Evolutionary conservation across 2,888 invertebrate species (phyloP), one percentile per base, ranked within the genome.

Genomic region (Rhopalosiphum nymphaeae): DNA sequence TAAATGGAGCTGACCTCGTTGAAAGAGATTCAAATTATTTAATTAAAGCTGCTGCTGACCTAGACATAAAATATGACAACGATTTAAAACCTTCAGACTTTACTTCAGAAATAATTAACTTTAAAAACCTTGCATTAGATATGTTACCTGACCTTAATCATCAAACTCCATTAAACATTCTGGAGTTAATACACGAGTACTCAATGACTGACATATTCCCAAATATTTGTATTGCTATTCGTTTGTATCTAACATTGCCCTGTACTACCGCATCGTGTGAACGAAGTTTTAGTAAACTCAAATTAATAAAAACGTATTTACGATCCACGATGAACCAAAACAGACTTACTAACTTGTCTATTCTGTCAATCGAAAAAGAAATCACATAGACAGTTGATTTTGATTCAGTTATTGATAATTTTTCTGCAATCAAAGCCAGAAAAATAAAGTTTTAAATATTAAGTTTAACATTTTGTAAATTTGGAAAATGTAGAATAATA

Each of bases 361-460:
- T 87, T 49, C 25, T 88, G 25, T 49, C 88, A 29, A 88, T 88
- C 9, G 88, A 88, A 88, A 88, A 88, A n/a, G 88, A 88, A 10
- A 88, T 88, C n/a, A 49, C 49, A 29, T 53, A 88, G 86, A 56
- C 56, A 56, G 56, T 56, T 56, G 56, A 21, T 56, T 56, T 56
- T 56, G 21, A 56, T 56, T 56, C 56, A 56, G 16, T 56, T 56
- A 56, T 56, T 56, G 56, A 56, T 56, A 16, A 86, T 86, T 36
- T 25, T 85, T 85, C 42, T 88, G 56, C 88, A 21, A 53, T 88
- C 88, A 88, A 88, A 88, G 53, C 88, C 88, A 56, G 88, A 36
- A 53, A 88, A 88, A 88, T 88, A 88, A 88, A 56, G 89, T 89
- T 57, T 89, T 89, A 89, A 89, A 57, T 89, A 89, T 57, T 89